These are phyloP conservation scores for Aphidoletes aphidimyza DNA, from an alignment of 2,888 invertebrate species.

Conservation along the genomic window DNA sequence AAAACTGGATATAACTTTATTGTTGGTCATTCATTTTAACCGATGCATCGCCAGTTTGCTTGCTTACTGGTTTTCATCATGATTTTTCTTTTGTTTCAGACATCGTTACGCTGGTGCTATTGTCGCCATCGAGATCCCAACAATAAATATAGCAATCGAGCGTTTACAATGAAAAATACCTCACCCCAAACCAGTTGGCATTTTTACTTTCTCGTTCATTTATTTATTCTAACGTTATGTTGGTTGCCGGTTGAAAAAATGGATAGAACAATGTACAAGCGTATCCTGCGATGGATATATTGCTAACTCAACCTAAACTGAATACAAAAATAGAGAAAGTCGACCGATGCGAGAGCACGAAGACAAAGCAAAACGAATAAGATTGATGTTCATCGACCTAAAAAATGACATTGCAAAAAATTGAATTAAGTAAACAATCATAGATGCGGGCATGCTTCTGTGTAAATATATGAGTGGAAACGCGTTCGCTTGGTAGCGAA, in stretches of 20 bases:
- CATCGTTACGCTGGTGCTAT: not conserved
- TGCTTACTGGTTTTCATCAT: not conserved
- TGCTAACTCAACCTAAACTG: too few relatives aligned
- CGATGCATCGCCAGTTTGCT: not conserved
- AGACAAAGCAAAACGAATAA: slow-evolving; percentile 30
- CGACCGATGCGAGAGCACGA: not conserved
- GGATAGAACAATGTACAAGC: not conserved
- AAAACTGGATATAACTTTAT: not conserved
- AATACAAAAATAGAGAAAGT: too few relatives aligned
- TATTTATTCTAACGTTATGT: not conserved
- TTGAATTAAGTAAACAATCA: slow-evolving; percentile 54
- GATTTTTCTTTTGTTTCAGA: slow-evolving; percentile 10
- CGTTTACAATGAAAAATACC: slow-evolving; percentile 13
- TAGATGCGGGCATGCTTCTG: not conserved
- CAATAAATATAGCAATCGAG: slow-evolving; percentile 37
- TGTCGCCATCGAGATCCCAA: not conserved
- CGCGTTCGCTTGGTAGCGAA: not conserved
- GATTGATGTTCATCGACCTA: slow-evolving; percentile 52
- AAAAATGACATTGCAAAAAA: slow-evolving; percentile 54
- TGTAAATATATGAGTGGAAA: not conserved
- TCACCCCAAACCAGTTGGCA: not conserved
- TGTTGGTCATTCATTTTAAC: slow-evolving; percentile 43
- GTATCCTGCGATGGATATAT: not conserved
- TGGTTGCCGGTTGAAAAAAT: not conserved
- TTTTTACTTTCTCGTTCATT: slow-evolving; percentile 32